Evolutionary conservation across 2,113 vertebrate species (phyloP).

Genomic region (Labeo catla): DNA sequence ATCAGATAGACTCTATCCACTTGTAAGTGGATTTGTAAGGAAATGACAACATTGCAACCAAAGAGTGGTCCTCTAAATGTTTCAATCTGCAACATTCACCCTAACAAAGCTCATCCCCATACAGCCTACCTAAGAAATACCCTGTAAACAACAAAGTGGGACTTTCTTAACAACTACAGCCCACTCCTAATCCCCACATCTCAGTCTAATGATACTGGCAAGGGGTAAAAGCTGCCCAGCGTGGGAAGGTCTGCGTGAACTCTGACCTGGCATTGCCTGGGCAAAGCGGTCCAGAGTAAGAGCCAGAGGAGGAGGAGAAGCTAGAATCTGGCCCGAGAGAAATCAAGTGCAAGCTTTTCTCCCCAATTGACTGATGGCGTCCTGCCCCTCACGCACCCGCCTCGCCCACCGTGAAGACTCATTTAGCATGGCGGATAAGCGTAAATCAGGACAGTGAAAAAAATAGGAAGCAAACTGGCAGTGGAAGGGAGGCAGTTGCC

Average conservation of each 20-base stretch:
- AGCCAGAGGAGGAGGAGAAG: constrained; percentile 55
- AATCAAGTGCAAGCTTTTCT: constrained; percentile 49
- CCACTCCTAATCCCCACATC: constrained; percentile 68
- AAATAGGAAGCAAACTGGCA: constrained; percentile 43
- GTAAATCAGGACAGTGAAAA: constrained; percentile 47
- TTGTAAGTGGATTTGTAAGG: neutral
- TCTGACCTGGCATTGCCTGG: constrained; percentile 63
- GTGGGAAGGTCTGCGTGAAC: constrained; percentile 72
- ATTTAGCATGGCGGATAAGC: constrained; percentile 42
- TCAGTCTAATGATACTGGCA: constrained; percentile 70
- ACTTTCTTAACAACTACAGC: constrained; percentile 67
- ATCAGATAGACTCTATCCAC: neutral
- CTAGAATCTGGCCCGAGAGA: constrained; percentile 43
- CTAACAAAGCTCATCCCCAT: constrained; percentile 27
- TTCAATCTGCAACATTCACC: constrained; percentile 13
- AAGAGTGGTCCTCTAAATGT: constrained; percentile 67
- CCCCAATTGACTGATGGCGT: constrained; percentile 33
- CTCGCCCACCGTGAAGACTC: constrained; percentile 21
- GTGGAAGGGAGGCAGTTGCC: constrained; percentile 10
- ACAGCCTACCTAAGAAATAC: constrained; percentile 12
- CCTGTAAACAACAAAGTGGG: constrained; percentile 35
- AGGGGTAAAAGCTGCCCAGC: constrained; percentile 73
- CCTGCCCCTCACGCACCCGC: neutral
- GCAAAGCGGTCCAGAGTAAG: constrained; percentile 39
- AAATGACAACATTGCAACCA: neutral